phyloP scores from a whole-genome alignment of 2,888 invertebrate species.

The Acrobasis consociella region DNA sequence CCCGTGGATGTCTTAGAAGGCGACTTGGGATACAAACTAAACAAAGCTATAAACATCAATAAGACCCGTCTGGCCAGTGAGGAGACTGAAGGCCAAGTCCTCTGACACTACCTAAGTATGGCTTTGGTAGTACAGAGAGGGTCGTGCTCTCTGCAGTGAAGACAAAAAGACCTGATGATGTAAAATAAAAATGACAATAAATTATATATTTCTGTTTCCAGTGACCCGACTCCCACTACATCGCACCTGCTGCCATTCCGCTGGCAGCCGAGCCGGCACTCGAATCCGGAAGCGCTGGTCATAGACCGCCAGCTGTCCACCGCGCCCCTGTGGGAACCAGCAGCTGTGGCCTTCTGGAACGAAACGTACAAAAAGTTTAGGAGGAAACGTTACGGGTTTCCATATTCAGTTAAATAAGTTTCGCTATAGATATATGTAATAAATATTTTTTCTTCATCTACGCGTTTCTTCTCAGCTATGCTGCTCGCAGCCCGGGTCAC shows the following conservation, averaged over 20 bases:
- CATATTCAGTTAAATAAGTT: slow-evolving; percentile 21
- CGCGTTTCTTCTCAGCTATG: no score
- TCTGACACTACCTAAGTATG: no score
- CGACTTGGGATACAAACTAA: no score
- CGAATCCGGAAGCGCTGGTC: slow-evolving; percentile 63
- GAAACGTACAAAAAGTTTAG: slow-evolving; percentile 66
- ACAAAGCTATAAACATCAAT: no score
- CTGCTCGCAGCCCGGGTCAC: no score
- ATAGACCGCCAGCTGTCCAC: slow-evolving; percentile 59
- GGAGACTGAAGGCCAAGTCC: no score
- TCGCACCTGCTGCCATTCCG: slow-evolving; percentile 55
- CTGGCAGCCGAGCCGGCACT: slow-evolving; percentile 62
- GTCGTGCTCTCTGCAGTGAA: no score
- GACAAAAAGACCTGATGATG: no score
- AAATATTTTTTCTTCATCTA: background rate
- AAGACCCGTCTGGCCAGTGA: no score
- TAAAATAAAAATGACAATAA: no score
- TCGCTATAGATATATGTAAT: background rate
- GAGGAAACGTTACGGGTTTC: slow-evolving; percentile 46
- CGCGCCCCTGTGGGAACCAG: slow-evolving; percentile 61
- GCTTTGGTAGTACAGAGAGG: no score
- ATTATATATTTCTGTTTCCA: slow-evolving; percentile 43
- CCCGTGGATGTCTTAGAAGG: no score
- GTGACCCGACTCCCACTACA: slow-evolving; percentile 67
- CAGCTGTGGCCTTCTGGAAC: slow-evolving; percentile 63